Evolutionary conservation across 2,888 invertebrate genomes (phyloP), one percentile per base, ranked within the genome.

Genomic region (Athalia circularis): DNA sequence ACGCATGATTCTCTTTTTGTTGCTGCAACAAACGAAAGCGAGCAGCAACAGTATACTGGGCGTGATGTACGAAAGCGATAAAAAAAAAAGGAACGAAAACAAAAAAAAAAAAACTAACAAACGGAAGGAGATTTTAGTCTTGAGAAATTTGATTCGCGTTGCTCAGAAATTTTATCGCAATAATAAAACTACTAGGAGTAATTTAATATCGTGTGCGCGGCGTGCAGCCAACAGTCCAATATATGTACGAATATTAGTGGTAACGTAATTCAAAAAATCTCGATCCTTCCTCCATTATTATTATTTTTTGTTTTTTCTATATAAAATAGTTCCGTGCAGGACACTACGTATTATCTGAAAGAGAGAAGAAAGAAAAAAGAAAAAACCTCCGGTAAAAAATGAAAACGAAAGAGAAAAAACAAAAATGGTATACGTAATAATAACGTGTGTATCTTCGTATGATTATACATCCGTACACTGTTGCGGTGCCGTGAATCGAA

Each of bases 141-240:
- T 54, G 29, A 68, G 52, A 68, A 68, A 68, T 68, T 68, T 52
- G 68, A 68, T 68, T 68, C 68, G 68, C 29, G 68, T 54, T 29
- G 68, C 29, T 68, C 29, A 43, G 52, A 29, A 68, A 68, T 54
- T 29, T 54, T 68, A 68, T 68, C 68, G 68, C 68, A 54, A 68
- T 54, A 68, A 68, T 52, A 50, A 15, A 29, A 48, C 13, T n/a
- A n/a, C 8, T 4, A 4, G 11, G 43, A 6, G 15, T 52, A 54
- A 68, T 29, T 11, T 54, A 68, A 68, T 68, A 68, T 68, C 68
- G n/a, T 68, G 5, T 62, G 68, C 9, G 52, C 52, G 15, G 52
- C 29, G 47, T 13, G 29, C 29, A 2, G 2, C 29, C 29, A 29
- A 29, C 29, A 2, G 29, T 52, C 68, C 11, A 48, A 65, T 65